Evolutionary conservation across 2,797 vertebrate genomes (phyloP), one percentile per base, ranked within the genome.

Genomic region (Brachyalestes nurse): DNA sequence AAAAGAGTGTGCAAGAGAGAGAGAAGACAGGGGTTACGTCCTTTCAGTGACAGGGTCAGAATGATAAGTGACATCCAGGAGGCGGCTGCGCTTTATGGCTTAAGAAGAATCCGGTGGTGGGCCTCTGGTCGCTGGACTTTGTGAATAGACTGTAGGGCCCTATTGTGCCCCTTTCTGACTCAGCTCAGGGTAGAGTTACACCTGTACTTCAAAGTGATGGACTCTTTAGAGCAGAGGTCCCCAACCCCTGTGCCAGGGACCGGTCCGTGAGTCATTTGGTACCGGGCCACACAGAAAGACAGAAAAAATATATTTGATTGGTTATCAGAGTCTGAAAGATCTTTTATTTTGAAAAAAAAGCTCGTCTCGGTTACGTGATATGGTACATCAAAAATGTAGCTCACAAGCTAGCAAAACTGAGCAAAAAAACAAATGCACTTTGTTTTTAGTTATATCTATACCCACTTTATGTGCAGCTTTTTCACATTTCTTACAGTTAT

Each of bases 21-120:
- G 71, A 66, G 74, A 75, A 70, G 64, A 82, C 45, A 82, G 73
- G 49, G 78, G 71, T 64, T 62, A 60, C 9, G 70, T 70, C 62
- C 74, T 53, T 0, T 42, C 75, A 81, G 72, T 42, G 60, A 80
- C 55, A 83, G 87, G 86, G 84, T 83, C 79, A 65, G 79, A 86
- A 85, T 71, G 79, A 88, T 80, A 73, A 74, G 84, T 73, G 83
- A 8, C 74, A 79, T 57, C 34, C 67, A 67, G 74, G 57, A 83
- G 78, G 55, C 58, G 19, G 51, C 57, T 19, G 40, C 2, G 28
- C 17, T 67, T 28, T 45, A 42, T 61, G 73, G 38, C 65, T 70
- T 78, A 57, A 74, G 55, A 55, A 64, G 64, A 67, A 77, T 57
- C 73, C 19, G 38, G 55, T 64, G 76, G n/a, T 78, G 71, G 65